Percentiles rank a stretch among this genome's conserved stretches.
phyloP scores from a whole-genome alignment of 2,113 vertebrate genomes.

The Bombycilla garrulus region DNA sequence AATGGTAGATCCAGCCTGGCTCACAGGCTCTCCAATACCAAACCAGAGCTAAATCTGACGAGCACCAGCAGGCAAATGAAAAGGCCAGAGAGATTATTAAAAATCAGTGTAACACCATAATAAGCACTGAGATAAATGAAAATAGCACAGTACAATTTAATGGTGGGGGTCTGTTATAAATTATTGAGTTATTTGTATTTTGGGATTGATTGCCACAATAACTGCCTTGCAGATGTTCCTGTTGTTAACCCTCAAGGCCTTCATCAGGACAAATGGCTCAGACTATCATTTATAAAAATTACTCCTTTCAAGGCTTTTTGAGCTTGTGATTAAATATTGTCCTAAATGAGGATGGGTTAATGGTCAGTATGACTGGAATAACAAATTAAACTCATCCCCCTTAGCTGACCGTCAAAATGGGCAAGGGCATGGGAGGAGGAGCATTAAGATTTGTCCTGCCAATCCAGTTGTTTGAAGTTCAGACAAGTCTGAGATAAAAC shows the following conservation, averaged over 20 bases:
- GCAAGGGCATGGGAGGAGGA: neutral
- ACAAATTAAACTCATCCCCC: neutral
- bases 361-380: neutral
- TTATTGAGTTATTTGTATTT: conserved; percentile 7
- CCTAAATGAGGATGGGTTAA: conserved; percentile 28
- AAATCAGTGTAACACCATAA: neutral
- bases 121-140: conserved; percentile 4
- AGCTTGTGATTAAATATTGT: conserved; percentile 26
- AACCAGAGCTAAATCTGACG: neutral
- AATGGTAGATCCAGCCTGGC: neutral
- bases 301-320: conserved; percentile 20
- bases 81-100: neutral
- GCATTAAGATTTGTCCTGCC: neutral
- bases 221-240: conserved; percentile 4
- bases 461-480: neutral
- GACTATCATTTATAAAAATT: neutral
- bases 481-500: neutral
- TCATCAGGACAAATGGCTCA: conserved; percentile 5
- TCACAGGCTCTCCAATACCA: neutral
- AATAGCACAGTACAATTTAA: neutral
- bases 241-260: conserved; percentile 6
- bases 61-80: neutral
- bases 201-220: neutral
- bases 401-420: neutral
- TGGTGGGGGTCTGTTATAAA: neutral